Evolutionary conservation across 2,113 vertebrate species (phyloP).

Genomic region (Symphodus melops): DNA sequence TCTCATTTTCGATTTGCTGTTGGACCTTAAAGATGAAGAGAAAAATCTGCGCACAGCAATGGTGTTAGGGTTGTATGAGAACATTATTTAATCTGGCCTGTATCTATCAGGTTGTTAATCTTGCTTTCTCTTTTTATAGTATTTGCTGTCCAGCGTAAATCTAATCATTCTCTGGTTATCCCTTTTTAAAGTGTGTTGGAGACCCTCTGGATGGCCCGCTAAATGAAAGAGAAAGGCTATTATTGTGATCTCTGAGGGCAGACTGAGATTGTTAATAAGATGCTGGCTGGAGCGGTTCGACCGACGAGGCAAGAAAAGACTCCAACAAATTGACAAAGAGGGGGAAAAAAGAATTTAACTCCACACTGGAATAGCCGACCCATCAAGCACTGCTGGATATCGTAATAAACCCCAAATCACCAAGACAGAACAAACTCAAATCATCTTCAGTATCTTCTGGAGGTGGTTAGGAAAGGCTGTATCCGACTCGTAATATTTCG

Average conservation of each 20-base stretch:
- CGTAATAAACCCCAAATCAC: background rate
- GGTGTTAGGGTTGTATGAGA: conserved; percentile 6
- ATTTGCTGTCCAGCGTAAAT: conserved; percentile 26
- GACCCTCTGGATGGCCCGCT: conserved; percentile 34
- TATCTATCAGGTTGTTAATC: conserved; percentile 17
- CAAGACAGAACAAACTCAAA: background rate
- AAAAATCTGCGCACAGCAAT: background rate
- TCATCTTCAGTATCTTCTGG: background rate
- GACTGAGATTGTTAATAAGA: conserved; percentile 45
- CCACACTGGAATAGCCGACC: background rate
- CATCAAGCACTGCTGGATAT: background rate
- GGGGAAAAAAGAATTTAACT: conserved; percentile 3
- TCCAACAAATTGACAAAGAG: conserved; percentile 2
- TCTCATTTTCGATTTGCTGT: conserved; percentile 10
- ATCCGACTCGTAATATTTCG: too few relatives aligned
- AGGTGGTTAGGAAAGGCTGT: too few relatives aligned
- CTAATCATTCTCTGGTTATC: conserved; percentile 42
- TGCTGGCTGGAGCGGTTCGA: conserved; percentile 16
- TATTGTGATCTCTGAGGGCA: conserved; percentile 36
- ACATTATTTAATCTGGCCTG: conserved; percentile 6
- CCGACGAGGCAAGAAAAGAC: background rate
- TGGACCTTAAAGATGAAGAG: background rate
- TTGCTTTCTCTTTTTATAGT: conserved; percentile 14
- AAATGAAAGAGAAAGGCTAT: conserved; percentile 63
- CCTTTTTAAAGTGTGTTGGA: conserved; percentile 43